phyloP scores from a whole-genome alignment of 2,113 vertebrate genomes.

The Fukomys damarensis region DNA sequence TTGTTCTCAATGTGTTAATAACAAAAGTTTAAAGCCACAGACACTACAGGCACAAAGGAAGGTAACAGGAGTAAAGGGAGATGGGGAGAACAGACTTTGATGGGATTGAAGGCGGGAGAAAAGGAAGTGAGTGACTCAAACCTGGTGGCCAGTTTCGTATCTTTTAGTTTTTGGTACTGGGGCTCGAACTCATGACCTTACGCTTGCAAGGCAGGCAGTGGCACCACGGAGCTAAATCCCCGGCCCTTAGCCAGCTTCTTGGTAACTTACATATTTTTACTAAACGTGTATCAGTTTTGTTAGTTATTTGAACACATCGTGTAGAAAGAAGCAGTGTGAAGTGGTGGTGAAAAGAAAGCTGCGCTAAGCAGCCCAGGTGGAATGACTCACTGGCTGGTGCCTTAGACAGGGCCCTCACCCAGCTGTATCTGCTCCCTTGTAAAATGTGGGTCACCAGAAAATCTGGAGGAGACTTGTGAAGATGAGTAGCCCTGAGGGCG shows the following conservation, averaged over 20 bases:
- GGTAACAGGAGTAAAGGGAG: neutral
- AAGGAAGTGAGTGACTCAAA: neutral
- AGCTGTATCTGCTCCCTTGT: neutral
- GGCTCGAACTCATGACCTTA: too few species aligned
- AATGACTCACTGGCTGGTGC: neutral
- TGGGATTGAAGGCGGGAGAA: neutral
- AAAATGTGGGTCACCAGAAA: neutral
- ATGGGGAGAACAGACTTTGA: neutral
- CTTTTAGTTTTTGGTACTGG: too few species aligned
- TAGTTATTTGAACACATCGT: neutral
- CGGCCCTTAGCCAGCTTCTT: neutral
- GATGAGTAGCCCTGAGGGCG: neutral
- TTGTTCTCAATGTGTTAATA: neutral
- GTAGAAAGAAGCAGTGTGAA: neutral
- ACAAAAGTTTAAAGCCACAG: neutral
- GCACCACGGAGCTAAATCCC: too few species aligned
- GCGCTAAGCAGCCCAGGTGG: neutral
- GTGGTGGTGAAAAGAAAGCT: neutral
- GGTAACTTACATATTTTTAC: neutral
- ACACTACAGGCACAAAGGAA: neutral
- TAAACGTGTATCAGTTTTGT: neutral
- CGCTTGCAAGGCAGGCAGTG: too few species aligned
- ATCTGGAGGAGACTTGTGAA: neutral
- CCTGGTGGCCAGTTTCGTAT: neutral
- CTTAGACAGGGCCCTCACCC: neutral